phyloP scores from a whole-genome alignment of 2,888 invertebrate species.

The Andrena trimmerana region DNA sequence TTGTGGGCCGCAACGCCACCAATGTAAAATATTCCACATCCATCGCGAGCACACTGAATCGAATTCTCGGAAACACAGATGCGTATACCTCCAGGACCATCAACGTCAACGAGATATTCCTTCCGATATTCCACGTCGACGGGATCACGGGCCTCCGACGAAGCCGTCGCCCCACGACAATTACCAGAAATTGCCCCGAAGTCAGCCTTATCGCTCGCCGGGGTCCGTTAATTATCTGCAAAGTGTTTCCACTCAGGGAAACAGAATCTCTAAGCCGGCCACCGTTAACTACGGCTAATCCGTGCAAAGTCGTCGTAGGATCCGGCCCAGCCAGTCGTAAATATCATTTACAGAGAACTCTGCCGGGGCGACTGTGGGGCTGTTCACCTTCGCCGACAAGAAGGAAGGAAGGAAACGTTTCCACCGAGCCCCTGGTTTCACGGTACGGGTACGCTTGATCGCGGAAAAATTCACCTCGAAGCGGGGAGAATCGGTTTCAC shows the following conservation, averaged over 20 bases:
- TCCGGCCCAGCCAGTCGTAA: conserved; percentile 40
- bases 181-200: conserved; percentile 16
- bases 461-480: conserved; percentile 10
- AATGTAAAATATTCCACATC: too few species aligned
- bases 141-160: not conserved
- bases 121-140: not conserved
- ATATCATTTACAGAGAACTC: conserved; percentile 51
- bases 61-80: too few species aligned
- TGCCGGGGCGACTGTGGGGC: not conserved
- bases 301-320: conserved; percentile 33
- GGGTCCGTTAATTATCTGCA: conserved; percentile 37
- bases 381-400: not conserved
- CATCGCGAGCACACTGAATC: too few species aligned
- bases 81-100: not conserved
- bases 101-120: not conserved
- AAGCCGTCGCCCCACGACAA: not conserved
- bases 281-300: conserved; percentile 50
- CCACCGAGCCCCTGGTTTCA: conserved; percentile 32
- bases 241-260: conserved; percentile 32
- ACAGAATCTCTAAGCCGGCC: conserved; percentile 29
- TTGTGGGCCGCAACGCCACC: too few species aligned
- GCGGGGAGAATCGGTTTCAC: conserved; percentile 14
- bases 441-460: conserved; percentile 36
- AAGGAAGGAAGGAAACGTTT: conserved; percentile 22
- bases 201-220: conserved; percentile 15